Evolutionary conservation across 2,113 vertebrate genomes (phyloP), one percentile per base, ranked within the genome.

Genomic region (Xyrauchen texanus): DNA sequence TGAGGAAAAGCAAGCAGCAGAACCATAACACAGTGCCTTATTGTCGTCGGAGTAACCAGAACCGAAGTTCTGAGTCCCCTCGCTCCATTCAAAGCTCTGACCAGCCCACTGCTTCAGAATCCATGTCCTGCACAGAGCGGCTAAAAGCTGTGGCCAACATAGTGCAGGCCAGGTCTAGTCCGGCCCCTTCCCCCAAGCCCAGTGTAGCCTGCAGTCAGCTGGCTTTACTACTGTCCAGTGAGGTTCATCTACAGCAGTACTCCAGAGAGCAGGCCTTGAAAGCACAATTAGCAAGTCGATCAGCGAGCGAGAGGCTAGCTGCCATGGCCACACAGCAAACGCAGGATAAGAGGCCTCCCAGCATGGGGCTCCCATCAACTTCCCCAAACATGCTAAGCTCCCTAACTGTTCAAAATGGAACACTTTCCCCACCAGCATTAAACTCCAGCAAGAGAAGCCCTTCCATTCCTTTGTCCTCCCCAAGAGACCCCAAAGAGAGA

Each of bases 241-340:
- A 99, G 88, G 97, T 97, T 74, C 97, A 99, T 88, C 90, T 99
- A 82, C 97, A 99, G 90, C 97, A 99, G 88, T 99, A 99, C 88
- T 98, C 97, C 69, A 93, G 96, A 86, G 98, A 98, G 89, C 98
- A 99, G 12, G 95, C 96, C 69, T 89, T 99, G 81, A 98, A 98
- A 93, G 95, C 96, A 85, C 96, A 97, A 90, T 94, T 94, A 66
- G 95, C 96, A 5, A 96, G 91, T 84, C 93, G 96, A 47, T 94
- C 94, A 34, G 98, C 98, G 53, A 99, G 98, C 0, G 96, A 99
- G 87, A 94, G 97, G 70, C 94, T 99, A 8, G 97, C 97, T 6
- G 96, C 97, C 6, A 99, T 99, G 93, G 98, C 98, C 83, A 95
- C 94, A 76, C 92, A 93, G 81, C 86, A 91, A 6, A 84, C 92